Conservation (phyloP, 2,797 vertebrate genomes). For the Notoglanidium macrostoma region DNA sequence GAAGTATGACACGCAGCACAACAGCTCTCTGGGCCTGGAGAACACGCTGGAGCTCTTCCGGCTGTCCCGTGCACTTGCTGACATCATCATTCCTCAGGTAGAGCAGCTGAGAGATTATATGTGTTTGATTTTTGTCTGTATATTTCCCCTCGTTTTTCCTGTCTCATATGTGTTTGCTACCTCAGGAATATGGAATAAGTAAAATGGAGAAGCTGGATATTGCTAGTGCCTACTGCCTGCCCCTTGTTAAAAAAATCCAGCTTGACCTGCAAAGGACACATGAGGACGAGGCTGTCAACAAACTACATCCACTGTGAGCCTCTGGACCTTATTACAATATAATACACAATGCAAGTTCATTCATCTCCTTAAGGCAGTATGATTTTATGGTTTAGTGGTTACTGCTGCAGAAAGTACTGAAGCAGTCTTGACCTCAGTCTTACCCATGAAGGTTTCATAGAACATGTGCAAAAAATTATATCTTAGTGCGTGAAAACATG, state of each 20-base stretch:
- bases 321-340: constrained; percentile 25
- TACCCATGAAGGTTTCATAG: neutral
- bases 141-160: neutral
- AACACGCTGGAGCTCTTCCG: constrained; percentile 82
- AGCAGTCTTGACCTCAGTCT: neutral
- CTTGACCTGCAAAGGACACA: constrained; percentile 89
- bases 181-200: constrained; percentile 86
- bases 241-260: constrained; percentile 87
- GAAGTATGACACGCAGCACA: constrained; percentile 89
- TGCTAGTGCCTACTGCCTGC: constrained; percentile 86
- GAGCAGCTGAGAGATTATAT: neutral
- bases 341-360: neutral
- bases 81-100: constrained; percentile 89
- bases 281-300: constrained; percentile 91
- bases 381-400: neutral
- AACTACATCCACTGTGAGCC: constrained; percentile 87
- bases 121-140: constrained; percentile 5
- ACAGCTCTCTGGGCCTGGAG: constrained; percentile 77
- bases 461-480: neutral
- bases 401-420: neutral
- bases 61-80: constrained; percentile 83
- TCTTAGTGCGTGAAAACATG: neutral
- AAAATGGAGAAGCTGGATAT: constrained; percentile 89
- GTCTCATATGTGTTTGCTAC: constrained; percentile 2
- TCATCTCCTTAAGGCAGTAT: neutral